Percentiles rank a stretch among this genome's conserved stretches.
Conservation (phyloP, 1,140 invertebrate species). For the Philopotamus ludificatus region DNA sequence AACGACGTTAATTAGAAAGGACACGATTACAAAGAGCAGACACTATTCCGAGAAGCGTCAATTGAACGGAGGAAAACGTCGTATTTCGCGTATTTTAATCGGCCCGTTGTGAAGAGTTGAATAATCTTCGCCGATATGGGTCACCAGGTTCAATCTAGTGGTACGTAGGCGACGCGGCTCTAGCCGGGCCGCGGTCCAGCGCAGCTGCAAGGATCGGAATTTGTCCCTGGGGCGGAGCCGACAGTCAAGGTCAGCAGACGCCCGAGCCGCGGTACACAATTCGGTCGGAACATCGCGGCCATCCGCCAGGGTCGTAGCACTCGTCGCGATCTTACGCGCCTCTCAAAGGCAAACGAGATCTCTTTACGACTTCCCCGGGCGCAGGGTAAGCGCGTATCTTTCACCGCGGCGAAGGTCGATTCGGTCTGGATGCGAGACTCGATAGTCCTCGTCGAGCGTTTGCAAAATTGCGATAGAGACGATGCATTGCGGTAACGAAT, state of each 20-base stretch:
- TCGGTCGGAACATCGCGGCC: background rate
- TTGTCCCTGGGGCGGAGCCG: background rate
- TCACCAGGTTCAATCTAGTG: slow-evolving; percentile 8
- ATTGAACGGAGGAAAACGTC: too few species aligned
- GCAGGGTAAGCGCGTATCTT: background rate
- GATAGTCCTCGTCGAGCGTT: too few species aligned
- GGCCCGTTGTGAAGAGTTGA: too few species aligned
- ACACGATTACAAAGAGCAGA: too few species aligned
- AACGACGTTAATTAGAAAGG: too few species aligned
- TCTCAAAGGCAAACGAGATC: background rate
- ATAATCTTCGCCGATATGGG: slow-evolving; percentile 14
- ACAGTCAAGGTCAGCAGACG: slow-evolving; percentile 21
- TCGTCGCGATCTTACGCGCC: background rate
- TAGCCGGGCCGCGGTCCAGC: background rate
- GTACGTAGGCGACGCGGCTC: slow-evolving; percentile 15
- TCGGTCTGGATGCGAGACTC: background rate
- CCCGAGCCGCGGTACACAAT: background rate
- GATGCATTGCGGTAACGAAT: too few species aligned
- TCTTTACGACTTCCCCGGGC: background rate
- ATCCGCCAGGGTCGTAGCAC: background rate
- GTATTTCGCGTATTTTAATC: too few species aligned
- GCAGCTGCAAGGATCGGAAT: slow-evolving; percentile 10
- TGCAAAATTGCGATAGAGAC: too few species aligned
- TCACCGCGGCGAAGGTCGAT: background rate
- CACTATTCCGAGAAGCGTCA: too few species aligned